Evolutionary conservation across 2,797 vertebrate genomes (phyloP).

Genomic region (Argentina silus): DNA sequence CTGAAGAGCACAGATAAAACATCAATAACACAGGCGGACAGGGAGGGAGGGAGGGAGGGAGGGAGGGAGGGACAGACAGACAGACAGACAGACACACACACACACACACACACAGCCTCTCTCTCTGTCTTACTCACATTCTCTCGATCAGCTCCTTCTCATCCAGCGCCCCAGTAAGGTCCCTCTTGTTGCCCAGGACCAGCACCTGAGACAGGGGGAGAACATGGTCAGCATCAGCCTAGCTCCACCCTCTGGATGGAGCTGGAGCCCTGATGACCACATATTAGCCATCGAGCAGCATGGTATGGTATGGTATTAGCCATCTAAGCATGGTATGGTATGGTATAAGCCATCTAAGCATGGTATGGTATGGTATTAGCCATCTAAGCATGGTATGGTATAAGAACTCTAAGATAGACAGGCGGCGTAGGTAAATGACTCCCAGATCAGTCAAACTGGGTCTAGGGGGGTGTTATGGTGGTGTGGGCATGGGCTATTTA

Average conservation of each 20-base stretch:
- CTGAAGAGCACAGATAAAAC: conserved; percentile 44
- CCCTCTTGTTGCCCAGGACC: conserved; percentile 94
- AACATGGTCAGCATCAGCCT: background rate
- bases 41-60: too few relatives aligned
- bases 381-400: too few relatives aligned
- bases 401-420: too few relatives aligned
- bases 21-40: background rate
- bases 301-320: too few relatives aligned
- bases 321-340: too few relatives aligned
- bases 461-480: background rate
- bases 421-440: too few relatives aligned
- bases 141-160: conserved; percentile 97
- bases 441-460: too few relatives aligned
- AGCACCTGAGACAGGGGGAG: conserved; percentile 77
- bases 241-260: background rate
- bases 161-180: conserved; percentile 90
- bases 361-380: too few relatives aligned
- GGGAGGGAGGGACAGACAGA: too few relatives aligned
- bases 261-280: too few relatives aligned
- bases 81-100: background rate
- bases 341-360: too few relatives aligned
- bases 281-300: background rate
- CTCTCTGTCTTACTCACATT: conserved; percentile 80
- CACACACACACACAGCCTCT: background rate
- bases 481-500: background rate